Evolutionary conservation across 1,140 invertebrate species (phyloP).

Genomic region (Tyrophagus putrescentiae): DNA sequence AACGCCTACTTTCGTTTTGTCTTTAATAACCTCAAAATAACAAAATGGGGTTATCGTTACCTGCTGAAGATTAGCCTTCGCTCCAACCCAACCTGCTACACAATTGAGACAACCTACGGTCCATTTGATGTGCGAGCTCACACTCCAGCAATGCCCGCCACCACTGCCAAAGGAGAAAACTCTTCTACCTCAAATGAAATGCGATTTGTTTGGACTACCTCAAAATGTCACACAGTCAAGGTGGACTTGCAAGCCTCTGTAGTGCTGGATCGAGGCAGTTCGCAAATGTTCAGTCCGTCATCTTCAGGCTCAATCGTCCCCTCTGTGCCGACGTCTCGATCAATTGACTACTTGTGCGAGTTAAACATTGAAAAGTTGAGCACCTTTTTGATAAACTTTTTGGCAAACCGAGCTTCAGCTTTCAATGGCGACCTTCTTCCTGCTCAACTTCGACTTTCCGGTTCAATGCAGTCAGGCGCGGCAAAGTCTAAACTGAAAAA

Average conservation of each 20-base stretch:
- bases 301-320: background rate
- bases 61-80: slow-evolving; percentile 14
- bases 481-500: no score
- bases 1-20: slow-evolving; percentile 21
- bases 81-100: slow-evolving; percentile 7
- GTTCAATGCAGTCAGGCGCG: no score
- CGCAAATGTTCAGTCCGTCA: background rate
- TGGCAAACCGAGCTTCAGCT: background rate
- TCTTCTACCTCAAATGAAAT: background rate
- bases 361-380: slow-evolving; percentile 11
- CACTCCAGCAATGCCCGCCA: background rate
- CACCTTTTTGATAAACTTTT: slow-evolving; percentile 8
- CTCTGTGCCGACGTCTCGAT: background rate
- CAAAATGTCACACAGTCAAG: background rate
- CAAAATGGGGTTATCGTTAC: slow-evolving; percentile 24
- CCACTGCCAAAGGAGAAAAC: background rate
- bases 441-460: no score
- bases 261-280: background rate
- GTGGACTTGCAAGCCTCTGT: background rate
- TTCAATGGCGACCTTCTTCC: no score
- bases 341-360: slow-evolving; percentile 9
- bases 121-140: background rate
- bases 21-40: slow-evolving; percentile 21
- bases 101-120: slow-evolving; percentile 11
- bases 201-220: slow-evolving; percentile 8